Percentiles rank a stretch among this genome's conserved stretches.
phyloP scores from a whole-genome alignment of 2,888 invertebrate species.

The Osmoderma eremita region DNA sequence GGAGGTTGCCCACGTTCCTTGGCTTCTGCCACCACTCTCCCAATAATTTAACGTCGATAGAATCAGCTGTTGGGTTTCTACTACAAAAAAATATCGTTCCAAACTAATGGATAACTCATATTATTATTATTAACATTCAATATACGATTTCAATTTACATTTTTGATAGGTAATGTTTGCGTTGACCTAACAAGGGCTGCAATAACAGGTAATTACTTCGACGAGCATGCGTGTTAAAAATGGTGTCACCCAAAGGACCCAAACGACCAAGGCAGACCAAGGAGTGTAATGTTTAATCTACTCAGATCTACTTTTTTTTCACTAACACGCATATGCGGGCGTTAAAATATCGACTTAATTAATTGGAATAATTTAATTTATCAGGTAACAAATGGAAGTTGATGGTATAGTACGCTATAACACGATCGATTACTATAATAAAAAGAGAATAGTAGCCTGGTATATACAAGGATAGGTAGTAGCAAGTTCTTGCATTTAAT shows the following conservation, averaged over 20 bases:
- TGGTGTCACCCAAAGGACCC: conserved; percentile 22
- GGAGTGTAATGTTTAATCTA: not conserved
- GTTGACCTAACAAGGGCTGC: conserved; percentile 35
- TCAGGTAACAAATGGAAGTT: too few relatives aligned
- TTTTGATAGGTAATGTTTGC: conserved; percentile 18
- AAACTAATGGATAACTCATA: not conserved
- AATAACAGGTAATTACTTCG: conserved; percentile 21
- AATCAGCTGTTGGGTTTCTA: conserved; percentile 1
- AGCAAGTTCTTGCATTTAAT: too few relatives aligned
- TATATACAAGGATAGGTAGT: too few relatives aligned
- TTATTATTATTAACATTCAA: not conserved
- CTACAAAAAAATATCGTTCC: not conserved
- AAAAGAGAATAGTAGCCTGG: too few relatives aligned
- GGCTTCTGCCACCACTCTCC: conserved; percentile 28
- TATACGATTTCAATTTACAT: not conserved
- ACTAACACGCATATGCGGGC: not conserved
- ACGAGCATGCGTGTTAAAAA: conserved; percentile 22
- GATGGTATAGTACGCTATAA: too few relatives aligned
- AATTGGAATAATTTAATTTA: too few relatives aligned
- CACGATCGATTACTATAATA: too few relatives aligned
- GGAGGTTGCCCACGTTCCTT: conserved; percentile 17
- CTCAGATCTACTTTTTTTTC: conserved; percentile 8
- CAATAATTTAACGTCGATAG: conserved; percentile 6
- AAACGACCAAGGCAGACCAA: conserved; percentile 4
- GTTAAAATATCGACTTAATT: not conserved